Conservation (phyloP, 2,113 vertebrate genomes). For the Cettia cetti region DNA sequence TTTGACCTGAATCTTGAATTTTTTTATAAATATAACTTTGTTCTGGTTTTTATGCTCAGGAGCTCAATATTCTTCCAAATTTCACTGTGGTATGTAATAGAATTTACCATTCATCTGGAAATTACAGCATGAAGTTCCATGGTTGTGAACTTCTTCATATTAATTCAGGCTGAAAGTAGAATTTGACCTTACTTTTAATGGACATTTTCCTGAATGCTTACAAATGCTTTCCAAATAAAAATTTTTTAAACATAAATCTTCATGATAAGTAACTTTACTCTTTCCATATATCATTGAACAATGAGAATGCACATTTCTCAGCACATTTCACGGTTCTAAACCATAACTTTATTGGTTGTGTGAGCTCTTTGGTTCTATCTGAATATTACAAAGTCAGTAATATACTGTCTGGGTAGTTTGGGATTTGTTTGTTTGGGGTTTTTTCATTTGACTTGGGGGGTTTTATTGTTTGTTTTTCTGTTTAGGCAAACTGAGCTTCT, state of each 20-base stretch:
- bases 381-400: neutral
- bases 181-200: neutral
- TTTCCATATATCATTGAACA: neutral
- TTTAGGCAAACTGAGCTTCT: neutral
- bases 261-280: neutral
- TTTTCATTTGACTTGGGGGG: no score
- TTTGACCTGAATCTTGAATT: neutral
- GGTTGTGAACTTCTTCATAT: neutral
- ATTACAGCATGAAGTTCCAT: neutral
- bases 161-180: neutral
- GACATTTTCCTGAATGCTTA: neutral
- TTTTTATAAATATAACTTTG: neutral
- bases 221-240: neutral
- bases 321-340: neutral
- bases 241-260: neutral
- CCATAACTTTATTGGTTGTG: neutral
- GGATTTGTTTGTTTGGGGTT: rapidly evolving
- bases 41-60: neutral
- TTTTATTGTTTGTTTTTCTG: neutral
- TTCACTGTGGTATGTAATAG: neutral
- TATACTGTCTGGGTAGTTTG: neutral
- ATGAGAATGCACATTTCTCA: neutral
- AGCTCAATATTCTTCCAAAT: neutral
- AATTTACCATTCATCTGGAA: neutral
- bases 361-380: neutral